phyloP scores from a whole-genome alignment of 2,888 invertebrate species.

The Idaea aversata region DNA sequence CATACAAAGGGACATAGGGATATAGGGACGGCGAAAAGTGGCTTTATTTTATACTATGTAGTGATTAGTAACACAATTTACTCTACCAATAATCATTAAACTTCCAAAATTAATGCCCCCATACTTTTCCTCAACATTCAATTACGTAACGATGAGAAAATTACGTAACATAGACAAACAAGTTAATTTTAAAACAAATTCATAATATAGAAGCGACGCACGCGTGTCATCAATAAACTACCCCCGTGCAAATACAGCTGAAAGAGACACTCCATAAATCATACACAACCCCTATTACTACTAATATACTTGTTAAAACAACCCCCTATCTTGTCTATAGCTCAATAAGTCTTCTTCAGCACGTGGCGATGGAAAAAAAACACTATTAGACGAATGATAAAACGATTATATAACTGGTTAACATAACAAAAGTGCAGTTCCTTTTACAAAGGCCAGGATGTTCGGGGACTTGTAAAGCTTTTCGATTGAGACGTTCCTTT shows the following conservation, averaged over 20 bases:
- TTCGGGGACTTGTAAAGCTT: constrained; percentile 44
- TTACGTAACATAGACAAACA: constrained; percentile 26
- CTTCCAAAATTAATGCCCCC: too few species aligned
- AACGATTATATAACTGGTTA: constrained; percentile 68
- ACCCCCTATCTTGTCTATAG: constrained; percentile 71
- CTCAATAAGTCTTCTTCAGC: constrained; percentile 46
- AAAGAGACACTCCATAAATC: constrained; percentile 76
- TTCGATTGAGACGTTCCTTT: constrained; percentile 41
- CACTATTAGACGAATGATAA: constrained; percentile 58
- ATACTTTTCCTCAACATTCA: constrained; percentile 6
- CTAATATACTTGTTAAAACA: constrained; percentile 79
- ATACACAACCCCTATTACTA: constrained; percentile 68
- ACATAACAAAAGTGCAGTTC: constrained; percentile 68
- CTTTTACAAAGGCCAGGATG: constrained; percentile 65
- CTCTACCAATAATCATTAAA: too few species aligned
- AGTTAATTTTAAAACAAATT: constrained; percentile 40
- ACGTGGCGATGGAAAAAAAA: constrained; percentile 57
- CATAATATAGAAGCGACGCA: constrained; percentile 43
- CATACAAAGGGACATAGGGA: too few species aligned
- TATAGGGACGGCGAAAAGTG: too few species aligned
- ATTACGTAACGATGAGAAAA: constrained; percentile 18
- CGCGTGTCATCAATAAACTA: constrained; percentile 75
- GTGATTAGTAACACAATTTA: too few species aligned
- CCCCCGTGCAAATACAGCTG: constrained; percentile 68
- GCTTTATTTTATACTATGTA: too few species aligned